Conservation (phyloP, 64 coral and sea anemone species). For the Montipora sp. region DNA sequence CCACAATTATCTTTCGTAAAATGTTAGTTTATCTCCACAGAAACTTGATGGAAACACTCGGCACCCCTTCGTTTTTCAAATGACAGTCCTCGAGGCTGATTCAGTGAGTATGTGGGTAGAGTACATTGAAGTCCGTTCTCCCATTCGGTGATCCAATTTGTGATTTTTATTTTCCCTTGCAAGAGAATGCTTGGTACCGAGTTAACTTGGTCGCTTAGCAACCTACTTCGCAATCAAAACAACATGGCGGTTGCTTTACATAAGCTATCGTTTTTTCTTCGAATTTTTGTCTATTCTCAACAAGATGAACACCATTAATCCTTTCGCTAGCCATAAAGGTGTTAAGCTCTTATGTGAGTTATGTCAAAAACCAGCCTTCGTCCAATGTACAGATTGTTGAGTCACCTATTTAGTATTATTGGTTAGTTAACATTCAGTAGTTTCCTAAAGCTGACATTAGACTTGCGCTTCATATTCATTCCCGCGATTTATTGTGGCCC, state of each 20-base stretch:
- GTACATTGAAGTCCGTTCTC: too few species aligned
- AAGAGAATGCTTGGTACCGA: neutral
- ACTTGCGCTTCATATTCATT: too few species aligned
- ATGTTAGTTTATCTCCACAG: too few species aligned
- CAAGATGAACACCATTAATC: conserved; percentile 90
- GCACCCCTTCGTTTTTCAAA: too few species aligned
- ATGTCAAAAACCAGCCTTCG: conserved; percentile 98
- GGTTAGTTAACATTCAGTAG: conserved; percentile 53
- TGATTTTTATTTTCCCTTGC: neutral
- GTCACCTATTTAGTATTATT: conserved; percentile 87
- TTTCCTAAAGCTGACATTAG: too few species aligned
- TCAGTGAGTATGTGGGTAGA: too few species aligned
- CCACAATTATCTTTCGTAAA: too few species aligned
- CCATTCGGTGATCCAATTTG: neutral
- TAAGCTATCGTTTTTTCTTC: too few species aligned
- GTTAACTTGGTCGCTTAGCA: conserved; percentile 9
- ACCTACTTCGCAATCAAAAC: neutral
- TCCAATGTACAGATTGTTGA: conserved; percentile 91
- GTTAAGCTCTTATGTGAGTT: conserved; percentile 98
- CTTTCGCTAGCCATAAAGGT: conserved; percentile 94
- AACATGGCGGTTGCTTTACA: conserved; percentile 17
- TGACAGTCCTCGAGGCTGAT: too few species aligned
- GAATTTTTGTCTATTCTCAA: too few species aligned
- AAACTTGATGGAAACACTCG: too few species aligned
- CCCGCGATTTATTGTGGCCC: too few species aligned